Conservation (phyloP, 92 coral and sea anemone species). For the Muricea muricata region DNA sequence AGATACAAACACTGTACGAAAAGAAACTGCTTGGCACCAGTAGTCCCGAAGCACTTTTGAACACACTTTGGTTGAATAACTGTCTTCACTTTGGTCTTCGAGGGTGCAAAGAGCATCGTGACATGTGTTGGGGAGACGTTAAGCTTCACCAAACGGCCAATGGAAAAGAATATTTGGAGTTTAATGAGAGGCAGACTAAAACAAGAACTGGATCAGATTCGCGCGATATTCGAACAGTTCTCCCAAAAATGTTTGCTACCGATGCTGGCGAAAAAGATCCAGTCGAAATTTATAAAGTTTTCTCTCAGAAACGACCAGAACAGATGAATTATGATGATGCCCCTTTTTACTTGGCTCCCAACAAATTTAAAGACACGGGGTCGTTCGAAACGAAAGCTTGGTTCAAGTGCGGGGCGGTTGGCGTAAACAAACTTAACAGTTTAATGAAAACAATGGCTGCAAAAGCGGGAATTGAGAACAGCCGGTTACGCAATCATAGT, state of each 20-base stretch:
- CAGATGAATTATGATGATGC: conserved; percentile 59
- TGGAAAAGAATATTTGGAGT: conserved; percentile 52
- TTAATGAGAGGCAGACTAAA: conserved; percentile 58
- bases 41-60: too few species aligned
- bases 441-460: too few species aligned
- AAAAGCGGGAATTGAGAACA: too few species aligned
- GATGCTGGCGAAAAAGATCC: conserved; percentile 51
- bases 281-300: conserved; percentile 52
- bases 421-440: too few species aligned
- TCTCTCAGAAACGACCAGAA: conserved; percentile 59
- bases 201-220: not conserved
- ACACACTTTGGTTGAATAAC: too few species aligned
- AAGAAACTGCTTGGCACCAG: too few species aligned
- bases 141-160: conserved; percentile 27
- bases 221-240: conserved; percentile 46
- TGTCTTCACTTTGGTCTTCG: conserved; percentile 41
- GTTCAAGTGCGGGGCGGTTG: conserved; percentile 10
- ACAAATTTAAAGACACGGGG: too few species aligned
- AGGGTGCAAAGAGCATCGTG: too few species aligned
- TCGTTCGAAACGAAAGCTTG: conserved; percentile 23
- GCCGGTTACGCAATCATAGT: conserved; percentile 30
- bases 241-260: conserved; percentile 49
- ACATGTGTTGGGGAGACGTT: conserved; percentile 27
- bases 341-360: conserved; percentile 55
- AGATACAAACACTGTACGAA: too few species aligned